phyloP scores from a whole-genome alignment of 1,140 invertebrate species.

The Cydia pomonella region DNA sequence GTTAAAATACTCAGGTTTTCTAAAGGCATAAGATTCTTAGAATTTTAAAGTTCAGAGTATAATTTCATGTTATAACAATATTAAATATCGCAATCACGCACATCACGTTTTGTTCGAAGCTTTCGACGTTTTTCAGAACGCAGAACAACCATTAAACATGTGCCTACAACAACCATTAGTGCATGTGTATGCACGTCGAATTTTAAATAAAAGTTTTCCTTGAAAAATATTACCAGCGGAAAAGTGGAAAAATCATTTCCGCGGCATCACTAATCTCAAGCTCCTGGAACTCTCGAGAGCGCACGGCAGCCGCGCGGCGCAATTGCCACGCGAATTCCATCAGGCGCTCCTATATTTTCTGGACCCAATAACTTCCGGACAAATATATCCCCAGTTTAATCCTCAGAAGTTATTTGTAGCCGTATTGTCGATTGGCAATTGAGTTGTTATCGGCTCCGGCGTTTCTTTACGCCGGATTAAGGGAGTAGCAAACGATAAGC shows the following conservation, averaged over 20 bases:
- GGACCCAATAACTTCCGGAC: slow-evolving; percentile 9
- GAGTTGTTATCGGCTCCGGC: slow-evolving; percentile 15
- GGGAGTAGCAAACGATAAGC: slow-evolving; percentile 4
- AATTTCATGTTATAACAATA: no score
- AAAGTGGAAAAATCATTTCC: not conserved
- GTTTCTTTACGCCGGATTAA: slow-evolving; percentile 6
- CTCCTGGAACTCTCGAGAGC: not conserved
- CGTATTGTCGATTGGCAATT: slow-evolving; percentile 15
- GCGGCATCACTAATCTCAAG: slow-evolving; percentile 12
- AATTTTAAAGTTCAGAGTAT: no score
- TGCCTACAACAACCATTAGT: no score
- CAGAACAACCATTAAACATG: no score
- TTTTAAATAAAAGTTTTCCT: no score
- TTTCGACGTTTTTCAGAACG: no score
- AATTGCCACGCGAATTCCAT: slow-evolving; percentile 23
- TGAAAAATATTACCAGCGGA: no score
- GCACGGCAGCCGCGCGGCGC: not conserved
- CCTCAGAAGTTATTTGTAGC: slow-evolving; percentile 11
- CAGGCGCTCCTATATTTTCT: slow-evolving; percentile 17
- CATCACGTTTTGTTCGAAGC: no score
- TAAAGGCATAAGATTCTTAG: no score
- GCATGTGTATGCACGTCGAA: no score
- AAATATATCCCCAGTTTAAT: slow-evolving; percentile 11
- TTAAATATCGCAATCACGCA: no score
- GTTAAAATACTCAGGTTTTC: no score